phyloP scores from a whole-genome alignment of 2,888 invertebrate genomes.

The Acanthopleura granulata region DNA sequence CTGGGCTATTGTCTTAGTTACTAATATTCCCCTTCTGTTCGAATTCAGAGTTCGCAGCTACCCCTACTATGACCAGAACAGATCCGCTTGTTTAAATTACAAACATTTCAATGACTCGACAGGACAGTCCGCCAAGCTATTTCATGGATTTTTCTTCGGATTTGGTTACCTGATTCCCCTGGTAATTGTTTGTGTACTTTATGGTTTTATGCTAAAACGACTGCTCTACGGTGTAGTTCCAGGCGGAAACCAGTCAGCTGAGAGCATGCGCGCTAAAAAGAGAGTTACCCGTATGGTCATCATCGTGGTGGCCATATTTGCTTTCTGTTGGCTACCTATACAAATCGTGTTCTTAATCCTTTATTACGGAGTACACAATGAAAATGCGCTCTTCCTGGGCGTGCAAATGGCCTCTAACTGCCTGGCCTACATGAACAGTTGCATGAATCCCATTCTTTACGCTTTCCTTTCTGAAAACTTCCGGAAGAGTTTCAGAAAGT shows the following conservation, averaged over 20 bases:
- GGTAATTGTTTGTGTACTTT: slow-evolving; percentile 86
- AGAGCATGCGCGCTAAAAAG: slow-evolving; percentile 86
- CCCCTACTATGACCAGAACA: slow-evolving; percentile 66
- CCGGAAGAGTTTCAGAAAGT: slow-evolving; percentile 83
- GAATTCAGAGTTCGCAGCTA: slow-evolving; percentile 51
- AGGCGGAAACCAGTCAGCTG: slow-evolving; percentile 80
- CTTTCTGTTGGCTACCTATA: slow-evolving; percentile 94
- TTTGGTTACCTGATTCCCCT: slow-evolving; percentile 91
- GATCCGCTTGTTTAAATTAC: slow-evolving; percentile 55
- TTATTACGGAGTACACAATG: slow-evolving; percentile 79
- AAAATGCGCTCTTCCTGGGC: slow-evolving; percentile 73
- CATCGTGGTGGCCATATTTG: slow-evolving; percentile 91
- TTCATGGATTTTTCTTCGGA: slow-evolving; percentile 76
- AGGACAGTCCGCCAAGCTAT: slow-evolving; percentile 30
- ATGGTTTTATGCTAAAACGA: slow-evolving; percentile 89
- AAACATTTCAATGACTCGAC: slow-evolving; percentile 24
- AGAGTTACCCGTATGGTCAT: slow-evolving; percentile 93
- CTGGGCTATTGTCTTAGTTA: slow-evolving; percentile 81
- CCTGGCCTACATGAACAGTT: slow-evolving; percentile 90
- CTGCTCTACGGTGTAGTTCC: slow-evolving; percentile 84
- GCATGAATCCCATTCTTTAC: slow-evolving; percentile 94
- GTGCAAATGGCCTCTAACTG: slow-evolving; percentile 66
- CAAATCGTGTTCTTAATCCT: slow-evolving; percentile 81
- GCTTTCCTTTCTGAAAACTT: slow-evolving; percentile 96
- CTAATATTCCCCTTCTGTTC: slow-evolving; percentile 64